Evolutionary conservation across 2,797 vertebrate genomes (phyloP), one percentile per base, ranked within the genome.

Genomic region (Thamnophis elegans): DNA sequence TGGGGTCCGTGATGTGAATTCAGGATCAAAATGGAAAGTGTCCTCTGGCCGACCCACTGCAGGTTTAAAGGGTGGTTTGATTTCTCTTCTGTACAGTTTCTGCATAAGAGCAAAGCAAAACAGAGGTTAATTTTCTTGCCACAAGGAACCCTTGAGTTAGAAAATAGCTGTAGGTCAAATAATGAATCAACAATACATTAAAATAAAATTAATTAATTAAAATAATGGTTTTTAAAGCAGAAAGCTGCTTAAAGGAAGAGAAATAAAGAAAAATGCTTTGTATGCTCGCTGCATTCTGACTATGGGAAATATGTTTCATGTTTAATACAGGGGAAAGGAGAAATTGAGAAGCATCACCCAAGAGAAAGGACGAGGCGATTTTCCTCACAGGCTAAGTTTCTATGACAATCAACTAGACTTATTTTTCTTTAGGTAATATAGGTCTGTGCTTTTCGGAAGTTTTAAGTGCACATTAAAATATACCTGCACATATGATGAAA

Each of bases 1-100:
- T 89, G 99, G 99, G 5, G 99, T 99, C 94, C 98, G 98, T 32
- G 98, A 98, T 0, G 99, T 99, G 97, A 99, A 99, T 95, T 99
- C 99, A 0, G 99, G 99, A 94, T 99, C 99, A 93, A 99, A 99
- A 97, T 99, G 99, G 96, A 99, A 99, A 59, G 99, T 99, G 96
- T 99, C 99, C 94, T 99, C 99, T 22, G 99, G 99, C 94, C 99
- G 97, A 91, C 99, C 99, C 90, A 99, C 99, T 0, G 99, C 99
- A 0, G 99, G 99, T 96, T 99, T 99, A 97, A 99, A 99, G 0
- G 99, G 99, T 0, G 99, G 99, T 93, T 98, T 98, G 96, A 98
- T 94, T 96, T 99, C 99, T 95, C 98, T 98, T 92, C 98, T 98
- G 97, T 98, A 99, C 56, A 99, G 94, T 95, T 98, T 99, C 99